Base-by-base conservation (phyloP, 1,140 invertebrate genomes). In the Musca domestica region DNA sequence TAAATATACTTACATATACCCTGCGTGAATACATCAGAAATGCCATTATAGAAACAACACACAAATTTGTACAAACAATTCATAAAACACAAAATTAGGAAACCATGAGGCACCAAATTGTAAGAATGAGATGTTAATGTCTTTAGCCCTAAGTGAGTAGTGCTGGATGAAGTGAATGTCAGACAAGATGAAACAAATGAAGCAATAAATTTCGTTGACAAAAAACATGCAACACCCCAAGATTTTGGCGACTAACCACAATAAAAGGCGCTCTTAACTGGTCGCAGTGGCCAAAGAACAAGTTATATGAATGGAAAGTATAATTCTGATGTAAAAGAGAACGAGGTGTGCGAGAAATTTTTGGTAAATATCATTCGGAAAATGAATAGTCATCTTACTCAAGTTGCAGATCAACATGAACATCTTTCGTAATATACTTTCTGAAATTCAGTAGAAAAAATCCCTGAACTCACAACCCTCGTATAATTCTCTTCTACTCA, bases 191-290 rank as follows among this genome's bases (percentile, higher is more conserved):
- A 34, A 61, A 58, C 66, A 67, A 67, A 67, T 67, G 66, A 67
- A 67, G 66, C 66, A 67, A 67, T 67, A 67, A 67, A 67, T 67
- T 67, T 67, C 25, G 15, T 48, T 67, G 66, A 67, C 66, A 58
- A 61, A 61, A 58, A 67, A 67, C 66, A 67, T 58, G 66, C 66
- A 58, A 67, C 66, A 67, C 27, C 46, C 34, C n/a, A 22, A 61
- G 56, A 61, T 61, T 64, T 47, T 64, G 63, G 63, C 63, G 47
- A n/a, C 63, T 20, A 64, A 64, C 34, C 41, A 49, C 34, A 27
- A 12, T 12, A 10, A 41, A 41, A 41, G 10, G 4, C 22, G 27
- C 22, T 30, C 54, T n/a, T 20, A n/a, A 58, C 54, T 30, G 15
- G 54, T 22, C 19, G 54, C 23, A 5, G 54, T 30, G 4, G 23